phyloP scores from a whole-genome alignment of 2,113 vertebrate genomes.

The Naja naja region DNA sequence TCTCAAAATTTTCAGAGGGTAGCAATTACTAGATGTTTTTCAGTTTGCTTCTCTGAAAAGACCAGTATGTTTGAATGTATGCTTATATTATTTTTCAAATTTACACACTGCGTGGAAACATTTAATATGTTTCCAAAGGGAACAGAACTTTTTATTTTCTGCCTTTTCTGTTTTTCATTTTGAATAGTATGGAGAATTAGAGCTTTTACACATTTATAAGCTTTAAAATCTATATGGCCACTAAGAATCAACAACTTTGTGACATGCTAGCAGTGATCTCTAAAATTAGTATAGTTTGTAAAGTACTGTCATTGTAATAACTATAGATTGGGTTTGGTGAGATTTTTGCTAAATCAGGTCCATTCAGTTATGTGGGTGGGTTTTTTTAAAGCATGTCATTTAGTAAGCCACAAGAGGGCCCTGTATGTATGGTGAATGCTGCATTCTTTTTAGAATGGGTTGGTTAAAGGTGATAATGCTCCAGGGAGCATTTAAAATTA shows the following conservation, averaged over 20 bases:
- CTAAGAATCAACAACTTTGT: not conserved
- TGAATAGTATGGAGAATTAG: not conserved
- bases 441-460: not conserved
- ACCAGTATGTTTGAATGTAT: not conserved
- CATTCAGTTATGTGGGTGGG: not conserved
- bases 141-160: not conserved
- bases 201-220: not conserved
- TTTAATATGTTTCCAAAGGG: not conserved
- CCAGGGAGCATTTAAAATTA: not conserved
- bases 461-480: not conserved
- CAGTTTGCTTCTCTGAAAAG: not conserved
- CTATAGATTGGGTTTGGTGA: not conserved
- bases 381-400: not conserved
- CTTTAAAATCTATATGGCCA: not conserved
- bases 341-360: not conserved
- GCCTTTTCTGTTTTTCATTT: not conserved
- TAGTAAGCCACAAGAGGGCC: constrained; percentile 67
- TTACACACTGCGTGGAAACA: no score
- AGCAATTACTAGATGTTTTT: not conserved
- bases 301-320: not conserved
- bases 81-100: not conserved
- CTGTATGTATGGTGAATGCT: constrained; percentile 21
- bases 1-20: not conserved
- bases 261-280: not conserved
- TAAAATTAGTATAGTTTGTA: not conserved